Base-by-base conservation (phyloP, 1,140 invertebrate genomes). In the Homarus americanus region DNA sequence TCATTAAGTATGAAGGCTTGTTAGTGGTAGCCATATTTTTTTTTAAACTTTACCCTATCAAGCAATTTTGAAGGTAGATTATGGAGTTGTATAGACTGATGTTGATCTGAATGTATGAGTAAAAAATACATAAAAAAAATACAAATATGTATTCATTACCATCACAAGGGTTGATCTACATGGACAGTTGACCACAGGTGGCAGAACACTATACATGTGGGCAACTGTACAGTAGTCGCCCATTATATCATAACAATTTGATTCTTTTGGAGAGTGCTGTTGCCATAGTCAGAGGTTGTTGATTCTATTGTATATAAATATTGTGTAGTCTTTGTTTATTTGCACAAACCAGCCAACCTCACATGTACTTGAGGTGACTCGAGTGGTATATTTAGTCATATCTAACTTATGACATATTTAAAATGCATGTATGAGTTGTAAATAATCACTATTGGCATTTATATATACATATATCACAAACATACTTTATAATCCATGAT, bases 371-470 rank as follows among this genome's bases (percentile, higher is more conserved):
- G 80, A 66, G 53, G 79, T 75, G 79, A 88, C 78, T 86, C 44
- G 38, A 83, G 79, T 89, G 34, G 58, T 89, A 78, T 87, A 53
- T 86, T 86, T 87, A 87, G 75, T 87, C 73, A 79, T 58, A 40
- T 79, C 85, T 41, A 53, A 79, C 34, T 78, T 78, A 63, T 78
- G 85, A 87, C 73, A 87, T 76, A 49, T 63, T 87, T 87, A 79
- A 72, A 28, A 79, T 82, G 80, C 87, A 89, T 89, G 87, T 89
- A 82, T 53, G 87, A 82, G 87, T 58, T 89, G 87, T 89, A 89
- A 72, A 84, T 90, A 90, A 63, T 90, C 72, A 89, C 32, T 82
- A 89, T 82, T 75, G 69, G 87, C 79, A 82, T 89, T 75, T 89
- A 89, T 82, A 82, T 89, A 83, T 76, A 75, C 24, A 82, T 63